Evolutionary conservation across 2,113 vertebrate genomes (phyloP), one percentile per base, ranked within the genome.

Genomic region (Dromas ardeola): DNA sequence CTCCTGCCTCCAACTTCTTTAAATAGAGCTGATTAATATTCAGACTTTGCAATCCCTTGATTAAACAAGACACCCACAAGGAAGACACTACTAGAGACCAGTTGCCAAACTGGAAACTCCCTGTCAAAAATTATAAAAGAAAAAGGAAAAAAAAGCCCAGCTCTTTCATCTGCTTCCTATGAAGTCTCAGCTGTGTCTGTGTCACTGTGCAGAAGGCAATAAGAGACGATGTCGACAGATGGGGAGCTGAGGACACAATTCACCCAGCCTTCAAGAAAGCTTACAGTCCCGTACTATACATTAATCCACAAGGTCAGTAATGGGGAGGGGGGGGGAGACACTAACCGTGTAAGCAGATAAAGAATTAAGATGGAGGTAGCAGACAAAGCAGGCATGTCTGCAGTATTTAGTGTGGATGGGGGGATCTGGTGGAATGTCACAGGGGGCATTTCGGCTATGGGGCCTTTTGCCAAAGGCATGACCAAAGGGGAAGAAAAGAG

Each of bases 251-350:
- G 94, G 97, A 96, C 94, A 94, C 95, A 97, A 97, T 97, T 97
- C 96, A 96, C 83, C 96, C 93, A 97, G 96, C 93, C 96, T 94
- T 97, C 96, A 97, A 97, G 96, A 97, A 97, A 97, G 97, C 97
- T 97, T 97, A 97, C 78, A 45, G 97, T 93, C 88, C 92, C 47
- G 67, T 80, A 89, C 94, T 97, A 96, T 94, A 97, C 94, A 96
- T 97, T 97, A 97, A 97, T 97, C 96, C 96, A 95, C 96, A 96
- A 97, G 95, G 96, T 96, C 96, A 97, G 93, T 86, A 96, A 87
- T 94, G 93, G 94, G 89, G 74, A 55, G 91, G 94, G 62, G 26
- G 32, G 67, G 83, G 86, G 70, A 92, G 90, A 66, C 95, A 79
- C 83, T 20, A 84, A 79, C 95, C 42, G 3, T 91, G 58, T 96